Base-by-base conservation (phyloP, 2,797 vertebrate species). In the Synanceia verrucosa region DNA sequence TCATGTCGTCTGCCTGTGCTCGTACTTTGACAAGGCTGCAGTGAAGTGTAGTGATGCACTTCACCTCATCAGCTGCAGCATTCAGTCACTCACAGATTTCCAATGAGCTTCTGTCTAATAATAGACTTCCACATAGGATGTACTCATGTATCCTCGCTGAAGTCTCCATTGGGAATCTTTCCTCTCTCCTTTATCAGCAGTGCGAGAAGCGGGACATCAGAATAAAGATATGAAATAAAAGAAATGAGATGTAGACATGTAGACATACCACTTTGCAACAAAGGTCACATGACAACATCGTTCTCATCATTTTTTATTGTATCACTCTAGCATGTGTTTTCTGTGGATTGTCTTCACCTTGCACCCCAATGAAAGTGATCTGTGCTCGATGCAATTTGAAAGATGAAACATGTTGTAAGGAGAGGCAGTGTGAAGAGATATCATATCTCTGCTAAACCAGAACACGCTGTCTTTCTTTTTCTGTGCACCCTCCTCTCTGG, bases 41-140 rank as follows among this genome's bases (percentile, higher is more conserved):
- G 11, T 26, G 14, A 19, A 33, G 58, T n/a, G 19, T 24, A 19
- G 51, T 1, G 18, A 29, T 44, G 31, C 52, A 44, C 37, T 10
- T 59, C 1, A 5, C 34, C 7, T 50, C 53, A 37, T 47, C 48
- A 60, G 31, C 66, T 53, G 37, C 67, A 56, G 66, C 9, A 14
- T 65, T 24, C 37, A 23, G 37, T 73, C 51, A 51, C 36, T 50
- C 55, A 60, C 48, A 29, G 46, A 65, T 73, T 70, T 70, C 34
- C 67, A 76, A 46, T 61, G 12, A 58, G 21, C 34, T 16, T 34
- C 24, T 58, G 37, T 66, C 59, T 69, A 47, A 65, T 74, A 67
- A 70, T 65, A 64, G 46, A 78, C 59, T 48, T 51, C 18, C 9
- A 66, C 65, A 29, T 19, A 37, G 14, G 47, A 65, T 24, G 16